These are phyloP conservation scores for Clytia hemisphaerica DNA, from an alignment of 30 jellyfish, hydroid and myxozoan species.

Conservation along the genomic window DNA sequence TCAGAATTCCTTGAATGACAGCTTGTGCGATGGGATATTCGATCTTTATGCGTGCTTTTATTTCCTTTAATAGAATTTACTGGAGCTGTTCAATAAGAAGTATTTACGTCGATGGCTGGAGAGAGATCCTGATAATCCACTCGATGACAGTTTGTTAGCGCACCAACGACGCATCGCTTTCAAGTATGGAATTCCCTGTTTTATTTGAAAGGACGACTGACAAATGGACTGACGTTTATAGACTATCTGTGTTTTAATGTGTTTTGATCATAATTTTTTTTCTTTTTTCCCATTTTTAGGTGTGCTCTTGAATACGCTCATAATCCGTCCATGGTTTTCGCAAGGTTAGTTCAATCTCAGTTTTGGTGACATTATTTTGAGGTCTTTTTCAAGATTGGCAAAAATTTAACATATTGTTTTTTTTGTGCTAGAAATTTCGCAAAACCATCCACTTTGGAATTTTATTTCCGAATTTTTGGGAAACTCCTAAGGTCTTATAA, in stretches of 20 bases:
- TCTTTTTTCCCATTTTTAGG: conserved; percentile 3
- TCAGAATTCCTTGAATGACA: no score
- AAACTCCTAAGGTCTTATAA: no score
- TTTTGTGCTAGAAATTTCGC: no score
- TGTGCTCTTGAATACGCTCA: conserved; percentile 13
- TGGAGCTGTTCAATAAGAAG: conserved; percentile 46
- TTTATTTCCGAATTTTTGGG: no score
- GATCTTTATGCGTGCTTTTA: not conserved
- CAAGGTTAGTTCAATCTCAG: not conserved
- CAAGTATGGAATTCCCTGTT: conserved; percentile 31
- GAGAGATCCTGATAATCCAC: conserved; percentile 70
- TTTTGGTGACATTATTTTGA: not conserved
- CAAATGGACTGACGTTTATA: no score
- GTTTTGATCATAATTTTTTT: not conserved
- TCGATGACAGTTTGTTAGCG: conserved; percentile 63
- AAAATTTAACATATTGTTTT: no score
- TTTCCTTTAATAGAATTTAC: conserved; percentile 25
- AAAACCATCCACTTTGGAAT: no score
- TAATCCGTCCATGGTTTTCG: conserved; percentile 24
- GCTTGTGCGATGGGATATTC: no score
- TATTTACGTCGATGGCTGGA: conserved; percentile 64
- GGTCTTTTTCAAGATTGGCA: not conserved
- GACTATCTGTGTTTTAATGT: not conserved
- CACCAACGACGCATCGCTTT: conserved; percentile 64
- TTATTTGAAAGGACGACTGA: conserved; percentile 5